Evolutionary conservation across 30 jellyfish, hydroid and myxozoan species (phyloP), one percentile per base, ranked within the genome.

Genomic region (Aurelia sp.): DNA sequence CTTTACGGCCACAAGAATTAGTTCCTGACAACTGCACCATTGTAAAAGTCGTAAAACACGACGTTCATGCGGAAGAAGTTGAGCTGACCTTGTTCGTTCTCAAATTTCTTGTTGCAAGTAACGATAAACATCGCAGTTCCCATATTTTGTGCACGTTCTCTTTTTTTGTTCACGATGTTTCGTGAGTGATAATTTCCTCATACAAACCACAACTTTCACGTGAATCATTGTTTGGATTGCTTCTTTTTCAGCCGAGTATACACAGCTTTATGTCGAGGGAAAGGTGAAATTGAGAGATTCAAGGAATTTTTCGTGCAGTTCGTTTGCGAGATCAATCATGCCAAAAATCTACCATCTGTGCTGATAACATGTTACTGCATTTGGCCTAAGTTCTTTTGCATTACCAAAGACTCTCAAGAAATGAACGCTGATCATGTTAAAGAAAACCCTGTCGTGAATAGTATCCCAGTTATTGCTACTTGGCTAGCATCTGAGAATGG

Each of bases 301-400:
- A 76, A 76, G 33, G 82, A 67, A 5, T 73, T 84, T 20, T 10
- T 84, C 51, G 63, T 30, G 72, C 65, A 84, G 21, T 67, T 72
- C 40, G 61, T 87, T 16, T 22, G 58, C 48, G 50, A 60, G 35
- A 21, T 12, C 51, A 41, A 55, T 5, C 86, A 67, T 20, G 21
- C 68, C n/a, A 81, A 22, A 18, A 53, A 31, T 18, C 88, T 71
- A 16, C 82, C 44, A 31, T 41, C 77, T 18, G 21, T 84, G 18
- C 38, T 63, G 50, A 51, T 84, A 5, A 22, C 88, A 8, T 84
- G 88, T 67, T 84, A 67, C 69, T 84, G 76, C 27, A 67, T 84
- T 4, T 84, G 93, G 93, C 93, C 93, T 13, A 51, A 60, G 60
- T 62, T 73, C 22, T 84, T 84, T 58, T 12, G 47, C 8, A 40